Evolutionary conservation across 1,140 invertebrate species (phyloP), one percentile per base, ranked within the genome.

Genomic region (Camponotus vicinus): DNA sequence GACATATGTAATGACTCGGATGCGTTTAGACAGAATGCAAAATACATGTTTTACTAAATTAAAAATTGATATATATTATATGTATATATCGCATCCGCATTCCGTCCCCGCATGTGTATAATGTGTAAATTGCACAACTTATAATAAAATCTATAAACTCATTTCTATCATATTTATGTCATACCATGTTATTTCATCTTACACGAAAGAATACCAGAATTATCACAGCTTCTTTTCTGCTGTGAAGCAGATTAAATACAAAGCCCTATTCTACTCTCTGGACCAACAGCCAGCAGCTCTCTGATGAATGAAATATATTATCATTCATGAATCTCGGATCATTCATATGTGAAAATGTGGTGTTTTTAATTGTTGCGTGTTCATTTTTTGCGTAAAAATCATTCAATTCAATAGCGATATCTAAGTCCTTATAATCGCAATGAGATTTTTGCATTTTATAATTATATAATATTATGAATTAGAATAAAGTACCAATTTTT

Each of bases 151-250:
- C 32, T 40, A 86, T 18, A 40, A 76, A 45, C 42, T 11, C 52
- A 86, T 88, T 21, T 82, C 64, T 85, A 76, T 1, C 27, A 27
- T 27, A 27, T 27, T 27, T 73, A 4, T 59, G 80, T 64, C 55
- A 42, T 27, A 82, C n/a, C 27, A 73, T 34, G 18, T 67, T 49
- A 78, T 18, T 80, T 32, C 49, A 13, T 27, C 2, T 88, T 76
- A 34, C 27, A 76, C 67, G 59, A 83, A 88, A 85, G 71, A 88
- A 83, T 57, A 82, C 49, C 55, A 63, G 73, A 82, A 89, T 77
- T 89, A 89, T 89, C 88, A 89, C 87, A 89, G 87, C 78, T 89
- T 59, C 64, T 73, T 67, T 89, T 86, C 70, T 88, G 71, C 77
- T 66, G 18, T 86, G 83, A 88, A 88, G 88, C 85, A 89, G 78